Evolutionary conservation across 2,797 vertebrate species (phyloP).

Genomic region (Enteromius radiatus): DNA sequence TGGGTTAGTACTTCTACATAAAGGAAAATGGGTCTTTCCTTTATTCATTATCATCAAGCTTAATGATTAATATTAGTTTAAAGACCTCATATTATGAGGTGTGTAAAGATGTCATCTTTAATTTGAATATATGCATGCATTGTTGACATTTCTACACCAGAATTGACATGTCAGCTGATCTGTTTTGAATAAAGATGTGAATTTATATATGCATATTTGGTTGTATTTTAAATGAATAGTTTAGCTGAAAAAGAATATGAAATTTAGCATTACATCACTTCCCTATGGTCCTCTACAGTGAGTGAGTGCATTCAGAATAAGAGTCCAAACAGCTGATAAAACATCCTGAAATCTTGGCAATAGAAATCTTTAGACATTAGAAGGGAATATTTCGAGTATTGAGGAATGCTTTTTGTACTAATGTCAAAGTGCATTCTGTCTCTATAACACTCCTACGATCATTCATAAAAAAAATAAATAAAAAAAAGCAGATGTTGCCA

Average conservation of each 20-base stretch:
- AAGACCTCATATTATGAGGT: constrained; percentile 22
- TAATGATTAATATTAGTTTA: constrained; percentile 37
- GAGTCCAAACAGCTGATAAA: neutral
- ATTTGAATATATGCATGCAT: constrained; percentile 21
- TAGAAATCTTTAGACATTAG: no score
- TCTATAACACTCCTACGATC: constrained; percentile 11
- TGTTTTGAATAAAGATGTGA: neutral
- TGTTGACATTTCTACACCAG: neutral
- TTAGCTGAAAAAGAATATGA: neutral
- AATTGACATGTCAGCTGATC: constrained; percentile 1
- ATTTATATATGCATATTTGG: neutral
- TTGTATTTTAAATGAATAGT: neutral
- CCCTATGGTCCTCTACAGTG: neutral
- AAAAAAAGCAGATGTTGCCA: constrained; percentile 35
- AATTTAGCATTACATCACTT: neutral
- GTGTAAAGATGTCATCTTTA: constrained; percentile 26
- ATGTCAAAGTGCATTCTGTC: neutral
- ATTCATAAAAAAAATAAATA: neutral
- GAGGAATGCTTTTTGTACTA: neutral
- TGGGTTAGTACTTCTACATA: constrained; percentile 27
- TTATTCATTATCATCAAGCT: constrained; percentile 36
- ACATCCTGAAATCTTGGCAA: neutral
- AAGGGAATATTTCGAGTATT: neutral
- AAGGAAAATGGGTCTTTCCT: constrained; percentile 18
- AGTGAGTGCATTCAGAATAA: neutral